Evolutionary conservation across 2,113 vertebrate genomes (phyloP).

Genomic region (Cebus imitator): DNA sequence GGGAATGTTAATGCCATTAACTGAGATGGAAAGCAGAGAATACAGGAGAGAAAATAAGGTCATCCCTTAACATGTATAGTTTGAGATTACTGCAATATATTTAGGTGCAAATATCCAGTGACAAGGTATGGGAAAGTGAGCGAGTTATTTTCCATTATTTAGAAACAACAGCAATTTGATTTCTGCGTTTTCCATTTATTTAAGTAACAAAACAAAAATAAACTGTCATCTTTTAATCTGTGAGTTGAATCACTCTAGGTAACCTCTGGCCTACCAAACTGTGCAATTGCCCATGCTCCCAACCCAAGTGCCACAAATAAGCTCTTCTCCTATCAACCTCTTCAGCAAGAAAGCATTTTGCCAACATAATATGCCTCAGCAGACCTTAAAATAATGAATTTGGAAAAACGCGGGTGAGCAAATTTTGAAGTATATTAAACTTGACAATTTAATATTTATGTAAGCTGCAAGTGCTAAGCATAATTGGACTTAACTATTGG

Average conservation of each 20-base stretch:
- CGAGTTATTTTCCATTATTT: background rate
- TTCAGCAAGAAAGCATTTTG: slow-evolving; percentile 54
- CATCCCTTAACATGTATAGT: background rate
- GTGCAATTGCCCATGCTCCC: background rate
- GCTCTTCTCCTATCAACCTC: background rate
- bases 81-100: background rate
- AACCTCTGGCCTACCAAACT: background rate
- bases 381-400: slow-evolving; percentile 45
- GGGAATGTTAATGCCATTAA: background rate
- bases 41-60: background rate
- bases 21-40: background rate
- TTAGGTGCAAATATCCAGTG: background rate
- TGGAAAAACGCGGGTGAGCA: background rate
- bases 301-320: background rate
- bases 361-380: slow-evolving; percentile 39
- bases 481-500: slow-evolving; percentile 61
- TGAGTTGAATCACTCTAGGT: background rate
- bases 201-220: background rate
- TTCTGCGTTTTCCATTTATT: background rate
- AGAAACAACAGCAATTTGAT: background rate
- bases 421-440: slow-evolving; percentile 63
- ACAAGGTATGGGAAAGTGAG: background rate
- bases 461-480: slow-evolving; percentile 53
- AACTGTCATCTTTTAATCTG: background rate
- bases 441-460: slow-evolving; percentile 73